Evolutionary conservation across 2,888 invertebrate genomes (phyloP).

Genomic region (Anodontia alba): DNA sequence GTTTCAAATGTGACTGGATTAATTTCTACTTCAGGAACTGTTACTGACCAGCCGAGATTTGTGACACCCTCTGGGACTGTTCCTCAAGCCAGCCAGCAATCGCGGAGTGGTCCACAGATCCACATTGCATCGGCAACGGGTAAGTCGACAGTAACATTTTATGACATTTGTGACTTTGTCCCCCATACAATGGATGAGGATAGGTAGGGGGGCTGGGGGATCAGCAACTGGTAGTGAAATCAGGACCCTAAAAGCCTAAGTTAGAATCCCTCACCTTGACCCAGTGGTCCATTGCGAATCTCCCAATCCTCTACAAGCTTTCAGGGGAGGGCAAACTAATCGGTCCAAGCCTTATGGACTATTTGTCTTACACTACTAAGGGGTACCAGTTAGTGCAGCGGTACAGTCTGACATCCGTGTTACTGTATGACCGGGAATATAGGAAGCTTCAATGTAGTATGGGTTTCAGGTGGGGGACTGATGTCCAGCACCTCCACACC

Average conservation of each 20-base stretch:
- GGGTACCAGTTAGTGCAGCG: neutral
- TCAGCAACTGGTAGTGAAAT: neutral
- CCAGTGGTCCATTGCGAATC: conserved; percentile 1
- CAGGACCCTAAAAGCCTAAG: neutral
- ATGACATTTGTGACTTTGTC: conserved; percentile 13
- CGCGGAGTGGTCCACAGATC: neutral
- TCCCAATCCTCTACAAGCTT: neutral
- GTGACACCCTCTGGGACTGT: no score
- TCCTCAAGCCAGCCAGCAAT: neutral
- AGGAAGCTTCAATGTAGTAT: no score
- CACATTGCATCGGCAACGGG: neutral
- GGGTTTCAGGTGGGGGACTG: no score
- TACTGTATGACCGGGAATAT: conserved; percentile 8
- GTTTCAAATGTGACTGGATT: no score
- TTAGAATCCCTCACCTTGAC: neutral
- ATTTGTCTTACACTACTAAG: neutral
- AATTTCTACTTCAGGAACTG: no score
- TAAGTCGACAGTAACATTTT: neutral
- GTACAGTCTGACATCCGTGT: neutral
- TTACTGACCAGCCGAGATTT: no score
- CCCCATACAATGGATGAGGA: neutral
- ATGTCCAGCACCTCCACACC: no score
- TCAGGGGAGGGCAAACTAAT: neutral
- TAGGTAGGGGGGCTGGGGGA: neutral
- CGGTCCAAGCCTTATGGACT: conserved; percentile 1